These are phyloP conservation scores for Philopotamus ludificatus DNA, from an alignment of 1,140 invertebrate genomes.

Conservation along the genomic window DNA sequence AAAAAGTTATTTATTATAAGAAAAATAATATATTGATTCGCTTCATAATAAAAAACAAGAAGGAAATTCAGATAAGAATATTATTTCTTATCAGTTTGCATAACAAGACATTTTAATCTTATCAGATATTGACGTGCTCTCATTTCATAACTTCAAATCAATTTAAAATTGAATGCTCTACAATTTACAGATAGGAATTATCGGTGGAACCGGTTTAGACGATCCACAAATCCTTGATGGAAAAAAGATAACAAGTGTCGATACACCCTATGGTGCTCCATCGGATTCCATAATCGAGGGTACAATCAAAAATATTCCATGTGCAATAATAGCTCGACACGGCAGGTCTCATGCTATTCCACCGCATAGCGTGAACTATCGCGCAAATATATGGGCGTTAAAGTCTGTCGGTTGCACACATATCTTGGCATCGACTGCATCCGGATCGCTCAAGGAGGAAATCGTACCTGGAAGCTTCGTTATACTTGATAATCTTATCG, in stretches of 20 bases:
- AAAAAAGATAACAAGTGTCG: conserved; percentile 61
- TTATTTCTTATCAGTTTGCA: too few species aligned
- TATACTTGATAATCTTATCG: conserved; percentile 91
- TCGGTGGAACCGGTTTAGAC: conserved; percentile 91
- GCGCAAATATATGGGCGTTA: conserved; percentile 95
- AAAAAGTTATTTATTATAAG: too few species aligned
- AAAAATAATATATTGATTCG: too few species aligned
- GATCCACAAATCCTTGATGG: conserved; percentile 80
- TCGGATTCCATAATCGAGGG: conserved; percentile 80
- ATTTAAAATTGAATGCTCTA: too few species aligned
- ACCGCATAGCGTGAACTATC: conserved; percentile 83
- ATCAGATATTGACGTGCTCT: too few species aligned
- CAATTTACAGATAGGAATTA: conserved; percentile 91
- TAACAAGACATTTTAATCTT: too few species aligned
- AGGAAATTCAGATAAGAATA: too few species aligned
- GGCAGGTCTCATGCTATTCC: conserved; percentile 79
- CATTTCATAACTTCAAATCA: too few species aligned
- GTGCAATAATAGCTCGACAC: conserved; percentile 87
- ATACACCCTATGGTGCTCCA: conserved; percentile 83
- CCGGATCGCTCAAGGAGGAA: conserved; percentile 87
- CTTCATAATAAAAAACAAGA: too few species aligned
- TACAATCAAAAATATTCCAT: conserved; percentile 73
- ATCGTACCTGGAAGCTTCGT: conserved; percentile 88
- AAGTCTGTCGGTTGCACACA: conserved; percentile 87
- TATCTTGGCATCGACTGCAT: conserved; percentile 86